phyloP scores from a whole-genome alignment of 2,113 vertebrate genomes.

The Sander vitreus region DNA sequence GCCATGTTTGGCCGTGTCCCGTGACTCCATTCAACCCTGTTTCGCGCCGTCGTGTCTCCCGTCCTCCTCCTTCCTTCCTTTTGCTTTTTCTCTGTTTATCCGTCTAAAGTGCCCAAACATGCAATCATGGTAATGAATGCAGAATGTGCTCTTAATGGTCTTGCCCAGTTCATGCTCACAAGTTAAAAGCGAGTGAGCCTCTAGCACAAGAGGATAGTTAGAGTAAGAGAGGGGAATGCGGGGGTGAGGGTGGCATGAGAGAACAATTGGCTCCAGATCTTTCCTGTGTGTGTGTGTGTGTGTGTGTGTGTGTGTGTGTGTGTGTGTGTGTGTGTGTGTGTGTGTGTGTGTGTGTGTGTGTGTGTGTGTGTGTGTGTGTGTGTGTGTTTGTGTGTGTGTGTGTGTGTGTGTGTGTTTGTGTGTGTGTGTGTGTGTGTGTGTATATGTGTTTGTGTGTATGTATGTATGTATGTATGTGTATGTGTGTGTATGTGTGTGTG shows the following conservation, averaged over 20 bases:
- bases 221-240: slow-evolving; percentile 19
- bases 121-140: slow-evolving; percentile 42
- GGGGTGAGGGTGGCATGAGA: slow-evolving; percentile 49
- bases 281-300: slow-evolving; percentile 10
- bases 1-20: background rate
- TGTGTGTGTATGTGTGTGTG: too few relatives aligned
- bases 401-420: background rate
- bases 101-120: slow-evolving; percentile 16
- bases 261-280: slow-evolving; percentile 59
- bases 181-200: slow-evolving; percentile 50
- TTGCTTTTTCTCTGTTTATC: slow-evolving; percentile 4
- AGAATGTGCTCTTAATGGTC: slow-evolving; percentile 53
- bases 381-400: slow-evolving; percentile 1
- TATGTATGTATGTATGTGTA: too few relatives aligned
- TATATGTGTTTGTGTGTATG: too few relatives aligned
- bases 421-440: too few relatives aligned
- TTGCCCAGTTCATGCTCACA: slow-evolving; percentile 18
- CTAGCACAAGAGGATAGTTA: slow-evolving; percentile 60
- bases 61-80: background rate
- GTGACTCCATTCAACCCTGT: slow-evolving; percentile 1
- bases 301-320: slow-evolving; percentile 7
- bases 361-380: background rate
- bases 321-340: slow-evolving; percentile 4
- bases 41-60: background rate
- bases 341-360: slow-evolving; percentile 14